Evolutionary conservation across 1,140 invertebrate genomes (phyloP), one percentile per base, ranked within the genome.

Genomic region (Meloidogyne floridensis): DNA sequence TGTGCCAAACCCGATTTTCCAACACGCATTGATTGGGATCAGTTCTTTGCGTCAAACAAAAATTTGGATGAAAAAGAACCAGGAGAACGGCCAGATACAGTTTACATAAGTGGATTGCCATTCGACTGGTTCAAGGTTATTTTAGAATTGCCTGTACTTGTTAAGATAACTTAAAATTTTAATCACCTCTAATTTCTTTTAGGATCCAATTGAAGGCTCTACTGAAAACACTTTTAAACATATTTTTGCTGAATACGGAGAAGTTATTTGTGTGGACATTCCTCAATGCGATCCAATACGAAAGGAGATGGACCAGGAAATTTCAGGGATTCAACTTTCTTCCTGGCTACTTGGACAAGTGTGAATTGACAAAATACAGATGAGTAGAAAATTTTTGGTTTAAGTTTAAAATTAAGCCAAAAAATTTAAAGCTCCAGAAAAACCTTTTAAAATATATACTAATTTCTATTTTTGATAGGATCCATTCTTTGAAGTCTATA

Each of bases 41-140:
- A 77, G 20, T 83, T 84, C 54, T 83, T 83, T 43, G 18, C 73
- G 4, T 56, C 78, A n/a, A 69, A 59, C 10, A 43, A 74, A n/a
- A 2, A 54, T 32, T 85, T 83, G 83, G 82, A 83, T 47, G 82
- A 83, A 59, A 75, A 65, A 15, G 74, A 83, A 15, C 70, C 81
- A 69, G 82, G 82, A 1, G 82, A 83, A 51, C 72, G 82, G 11
- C 82, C 82, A 69, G 82, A 84, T 20, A 83, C 82, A 42, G 73
- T 83, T 59, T 83, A 83, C 75, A 76, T 83, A 2, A 59, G 81
- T 43, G 82, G 82, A 54, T 59, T 83, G 53, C 82, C 82, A 3
- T 83, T 84, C 47, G 82, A 83, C 15, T 83, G 82, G 82, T 83
- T 83, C 56, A 82, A 83, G n/a, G 82, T 83, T 54, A 8, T 47